A percentile compares a stretch with the other conserved stretches of the same genome.
Evolutionary conservation across 2,888 invertebrate genomes (phyloP).

Genomic region (Acanthococcus lagerstroemiae): DNA sequence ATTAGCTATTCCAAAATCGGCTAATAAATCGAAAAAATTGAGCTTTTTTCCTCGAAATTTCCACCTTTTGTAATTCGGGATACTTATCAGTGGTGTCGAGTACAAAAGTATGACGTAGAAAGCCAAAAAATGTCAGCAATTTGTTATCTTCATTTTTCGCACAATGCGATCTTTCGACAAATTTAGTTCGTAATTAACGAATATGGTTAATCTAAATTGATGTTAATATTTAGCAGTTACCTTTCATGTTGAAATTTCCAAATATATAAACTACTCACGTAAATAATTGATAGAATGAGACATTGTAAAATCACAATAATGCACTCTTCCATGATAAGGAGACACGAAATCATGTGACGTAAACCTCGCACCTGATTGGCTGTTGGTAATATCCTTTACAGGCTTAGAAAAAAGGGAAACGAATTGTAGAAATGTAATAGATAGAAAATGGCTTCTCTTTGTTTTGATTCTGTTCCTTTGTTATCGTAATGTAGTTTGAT

Average conservation of each 20-base stretch:
- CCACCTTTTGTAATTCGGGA: too few species aligned
- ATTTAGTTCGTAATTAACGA: not conserved
- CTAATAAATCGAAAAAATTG: too few species aligned
- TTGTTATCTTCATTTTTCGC: too few species aligned
- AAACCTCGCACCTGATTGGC: conserved; percentile 4
- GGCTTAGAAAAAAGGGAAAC: conserved; percentile 22
- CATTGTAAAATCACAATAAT: conserved; percentile 46
- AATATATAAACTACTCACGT: conserved; percentile 79
- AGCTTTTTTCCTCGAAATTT: too few species aligned
- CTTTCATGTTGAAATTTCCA: conserved; percentile 69
- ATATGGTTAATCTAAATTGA: too few species aligned
- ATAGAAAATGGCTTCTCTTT: conserved; percentile 32
- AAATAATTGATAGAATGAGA: conserved; percentile 62
- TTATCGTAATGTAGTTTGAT: conserved; percentile 39
- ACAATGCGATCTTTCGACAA: not conserved
- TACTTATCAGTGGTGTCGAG: too few species aligned
- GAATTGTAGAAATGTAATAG: conserved; percentile 24
- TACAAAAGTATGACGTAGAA: too few species aligned
- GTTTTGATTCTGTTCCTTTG: conserved; percentile 50
- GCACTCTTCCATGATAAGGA: conserved; percentile 25
- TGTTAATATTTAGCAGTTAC: conserved; percentile 46
- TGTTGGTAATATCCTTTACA: conserved; percentile 6
- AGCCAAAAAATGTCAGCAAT: too few species aligned
- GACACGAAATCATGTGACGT: conserved; percentile 21
- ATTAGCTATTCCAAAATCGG: too few species aligned